A percentile compares a stretch with the other conserved stretches of the same genome.
phyloP scores from a whole-genome alignment of 2,888 invertebrate genomes.

The Phymatocera aterrima region DNA sequence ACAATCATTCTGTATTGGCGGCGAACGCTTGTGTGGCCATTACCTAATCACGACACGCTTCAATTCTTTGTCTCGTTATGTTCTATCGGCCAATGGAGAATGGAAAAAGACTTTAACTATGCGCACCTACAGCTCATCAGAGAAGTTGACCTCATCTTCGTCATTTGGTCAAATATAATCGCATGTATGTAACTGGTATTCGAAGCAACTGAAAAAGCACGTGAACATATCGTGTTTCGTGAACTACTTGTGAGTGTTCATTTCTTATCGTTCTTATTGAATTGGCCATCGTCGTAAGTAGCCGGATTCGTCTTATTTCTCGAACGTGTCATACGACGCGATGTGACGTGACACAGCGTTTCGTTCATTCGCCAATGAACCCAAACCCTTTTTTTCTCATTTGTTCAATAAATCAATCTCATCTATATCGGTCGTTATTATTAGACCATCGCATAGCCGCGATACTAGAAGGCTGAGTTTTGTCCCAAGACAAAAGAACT shows the following conservation, averaged over 20 bases:
- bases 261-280: slow-evolving; percentile 25
- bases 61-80: not conserved
- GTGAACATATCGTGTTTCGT: slow-evolving; percentile 22
- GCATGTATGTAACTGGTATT: not conserved
- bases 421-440: slow-evolving; percentile 1
- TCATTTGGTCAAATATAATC: slow-evolving; percentile 21
- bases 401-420: slow-evolving; percentile 2
- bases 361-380: not conserved
- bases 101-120: not conserved
- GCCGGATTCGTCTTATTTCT: not conserved
- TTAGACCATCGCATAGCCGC: not conserved
- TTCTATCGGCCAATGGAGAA: not conserved
- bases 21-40: not conserved
- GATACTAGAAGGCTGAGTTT: not conserved
- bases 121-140: not conserved
- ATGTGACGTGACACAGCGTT: no score
- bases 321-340: not conserved
- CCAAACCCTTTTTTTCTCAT: not conserved
- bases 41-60: not conserved
- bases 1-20: no score
- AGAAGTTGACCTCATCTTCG: slow-evolving; percentile 26
- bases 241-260: not conserved
- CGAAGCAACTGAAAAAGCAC: slow-evolving; percentile 24
- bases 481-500: not conserved
- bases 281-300: not conserved